Evolutionary conservation across 2,888 invertebrate genomes (phyloP), one percentile per base, ranked within the genome.

Genomic region (Mylabris sibirica): DNA sequence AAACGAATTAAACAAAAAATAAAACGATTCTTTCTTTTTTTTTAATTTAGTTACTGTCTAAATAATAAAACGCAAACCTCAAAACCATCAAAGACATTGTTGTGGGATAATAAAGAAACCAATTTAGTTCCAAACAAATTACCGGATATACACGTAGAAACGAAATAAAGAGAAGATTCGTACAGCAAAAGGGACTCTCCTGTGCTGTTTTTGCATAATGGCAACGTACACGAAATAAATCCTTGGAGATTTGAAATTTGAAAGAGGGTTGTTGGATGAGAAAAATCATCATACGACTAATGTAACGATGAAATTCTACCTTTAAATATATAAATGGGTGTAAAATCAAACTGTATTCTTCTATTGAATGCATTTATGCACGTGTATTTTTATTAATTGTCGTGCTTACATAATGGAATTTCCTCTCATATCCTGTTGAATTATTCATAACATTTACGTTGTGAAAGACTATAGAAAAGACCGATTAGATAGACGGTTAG

Each of bases 1-100:
- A 77, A 71, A 68, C 63, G 34, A 72, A 72, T 69, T 74, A 71
- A 67, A 69, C n/a, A 5, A 41, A 14, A n/a, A n/a, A n/a, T n/a
- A n/a, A n/a, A 41, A 35, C 9, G 35, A 35, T 35, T 35, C 8
- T 9, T 35, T 11, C 8, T 11, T 35, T 35, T 9, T 35, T 11
- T 35, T 11, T 11, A 3, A 8, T 12, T 35, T n/a, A n/a, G 35
- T 35, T 35, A 1, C 11, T 35, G 11, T 35, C 11, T 14, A 41
- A 41, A 44, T n/a, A 44, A 44, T n/a, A n/a, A 5, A 44, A 64
- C 35, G 12, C 59, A 59, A 30, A 59, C 34, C 22, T 14, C 20
- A 62, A 9, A 62, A 3, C n/a, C n/a, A 62, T 62, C 26, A 11
- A 34, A 17, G 62, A 41, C n/a, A 38, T 20, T 41, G 30, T 41